Evolutionary conservation across 2,113 vertebrate species (phyloP).

Genomic region (Puntigrus tetrazona): DNA sequence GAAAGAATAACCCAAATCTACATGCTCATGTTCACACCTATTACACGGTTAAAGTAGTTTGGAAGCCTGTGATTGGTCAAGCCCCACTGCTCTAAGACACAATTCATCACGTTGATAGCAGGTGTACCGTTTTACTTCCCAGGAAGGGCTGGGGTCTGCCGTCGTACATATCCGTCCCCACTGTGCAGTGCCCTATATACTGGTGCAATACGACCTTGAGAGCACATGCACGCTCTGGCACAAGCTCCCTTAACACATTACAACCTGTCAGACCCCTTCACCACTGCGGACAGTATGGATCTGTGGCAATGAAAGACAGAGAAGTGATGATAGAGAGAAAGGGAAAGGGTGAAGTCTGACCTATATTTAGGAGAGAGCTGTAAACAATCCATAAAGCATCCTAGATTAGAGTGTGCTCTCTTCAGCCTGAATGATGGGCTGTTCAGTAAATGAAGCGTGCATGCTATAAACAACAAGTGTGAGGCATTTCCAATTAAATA

Average conservation of each 20-base stretch:
- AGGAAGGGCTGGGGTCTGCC: constrained; percentile 33
- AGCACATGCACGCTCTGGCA: constrained; percentile 1
- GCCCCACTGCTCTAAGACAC: constrained; percentile 31
- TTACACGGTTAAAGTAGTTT: not conserved
- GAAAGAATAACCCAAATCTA: constrained; percentile 15
- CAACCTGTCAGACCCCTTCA: constrained; percentile 35
- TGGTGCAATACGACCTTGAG: constrained; percentile 38
- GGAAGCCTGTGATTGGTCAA: constrained; percentile 13
- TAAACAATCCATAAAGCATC: constrained; percentile 27
- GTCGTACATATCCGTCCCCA: constrained; percentile 23
- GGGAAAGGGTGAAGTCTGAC: constrained; percentile 16
- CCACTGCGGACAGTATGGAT: constrained; percentile 18
- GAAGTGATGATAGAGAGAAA: constrained; percentile 14
- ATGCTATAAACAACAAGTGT: constrained; percentile 1
- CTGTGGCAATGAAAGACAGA: constrained; percentile 12
- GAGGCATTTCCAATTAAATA: constrained; percentile 1
- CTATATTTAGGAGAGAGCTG: constrained; percentile 15
- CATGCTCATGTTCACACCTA: constrained; percentile 17
- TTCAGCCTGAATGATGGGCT: not conserved
- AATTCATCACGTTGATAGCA: constrained; percentile 51
- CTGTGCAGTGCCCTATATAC: constrained; percentile 45
- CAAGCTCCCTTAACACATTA: constrained; percentile 46
- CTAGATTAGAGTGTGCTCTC: not conserved
- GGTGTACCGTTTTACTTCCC: constrained; percentile 48
- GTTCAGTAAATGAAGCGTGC: not conserved